A percentile compares a stretch with the other conserved stretches of the same genome.
phyloP scores from a whole-genome alignment of 2,113 vertebrate genomes.

The Microcebus lehilahytsara region DNA sequence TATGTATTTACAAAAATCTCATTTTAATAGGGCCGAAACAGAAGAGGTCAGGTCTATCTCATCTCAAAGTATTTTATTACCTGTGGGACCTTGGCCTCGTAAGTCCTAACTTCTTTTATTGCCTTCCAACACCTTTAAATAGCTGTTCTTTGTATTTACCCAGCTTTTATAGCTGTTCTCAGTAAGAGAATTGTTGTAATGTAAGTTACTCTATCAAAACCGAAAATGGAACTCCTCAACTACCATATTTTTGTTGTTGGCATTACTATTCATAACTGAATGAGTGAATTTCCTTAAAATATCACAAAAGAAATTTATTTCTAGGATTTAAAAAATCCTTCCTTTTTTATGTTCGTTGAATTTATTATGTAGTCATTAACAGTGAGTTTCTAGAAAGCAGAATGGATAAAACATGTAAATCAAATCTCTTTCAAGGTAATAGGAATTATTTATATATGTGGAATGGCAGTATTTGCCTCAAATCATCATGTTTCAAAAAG shows the following conservation, averaged over 20 bases:
- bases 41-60: not conserved
- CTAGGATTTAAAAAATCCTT: not conserved
- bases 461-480: not conserved
- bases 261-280: conserved; percentile 22
- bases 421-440: not conserved
- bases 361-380: conserved; percentile 7
- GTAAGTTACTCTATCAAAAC: not conserved
- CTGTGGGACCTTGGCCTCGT: not conserved
- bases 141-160: conserved; percentile 14
- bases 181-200: not conserved
- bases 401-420: conserved; percentile 30
- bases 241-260: conserved; percentile 21
- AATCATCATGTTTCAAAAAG: not conserved
- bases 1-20: not conserved
- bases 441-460: not conserved
- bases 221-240: not conserved
- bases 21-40: not conserved
- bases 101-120: conserved; percentile 41
- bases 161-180: not conserved
- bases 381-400: conserved; percentile 22
- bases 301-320: conserved; percentile 43
- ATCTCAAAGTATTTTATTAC: not conserved
- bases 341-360: conserved; percentile 7
- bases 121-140: conserved; percentile 27
- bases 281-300: conserved; percentile 1